Evolutionary conservation across 2,888 invertebrate genomes (phyloP), one percentile per base, ranked within the genome.

Genomic region (Mythimna lalbum): DNA sequence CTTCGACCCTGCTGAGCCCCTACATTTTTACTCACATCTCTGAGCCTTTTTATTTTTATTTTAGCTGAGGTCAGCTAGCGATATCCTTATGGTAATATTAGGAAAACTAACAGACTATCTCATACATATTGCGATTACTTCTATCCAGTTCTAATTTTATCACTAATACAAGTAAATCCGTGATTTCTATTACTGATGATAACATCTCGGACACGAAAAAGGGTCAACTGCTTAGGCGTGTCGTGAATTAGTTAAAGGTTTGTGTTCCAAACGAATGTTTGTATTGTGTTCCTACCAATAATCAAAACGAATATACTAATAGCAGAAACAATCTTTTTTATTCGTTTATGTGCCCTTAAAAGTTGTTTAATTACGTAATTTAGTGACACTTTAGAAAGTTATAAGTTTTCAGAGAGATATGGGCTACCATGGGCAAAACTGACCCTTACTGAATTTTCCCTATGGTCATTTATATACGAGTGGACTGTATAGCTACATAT

Each of bases 161-260:
- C 50, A 57, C 23, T 60, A 61, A 64, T 59, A 62, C 59, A 56
- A 66, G 62, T 69, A 65, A 63, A 55, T 66, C 59, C 50, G 50
- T 73, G 73, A 73, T 68, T 73, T 73, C 67, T 68, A 56, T 73
- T 73, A 61, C 73, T 57, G 36, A 33, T 68, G 49, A 67, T 73
- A 73, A 55, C 39, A 73, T 56, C 60, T 73, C 60, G 68, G 59
- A 63, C 49, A 57, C 72, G 64, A 62, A 75, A 74, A 63, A 75
- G 62, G 69, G 31, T 62, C 52, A 56, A 79, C 71, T 80, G 78
- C 66, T 78, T 81, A 83, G 74, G 74, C 83, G 74, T 81, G 71
- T 65, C 67, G 64, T 78, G 80, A 85, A 86, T 85, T 79, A 80
- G 74, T 81, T 82, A 81, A 77, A 76, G 65, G 73, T 80, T 69